These are phyloP conservation scores for Halcyon badia DNA, from an alignment of 2,797 vertebrate genomes.

Conservation along the genomic window DNA sequence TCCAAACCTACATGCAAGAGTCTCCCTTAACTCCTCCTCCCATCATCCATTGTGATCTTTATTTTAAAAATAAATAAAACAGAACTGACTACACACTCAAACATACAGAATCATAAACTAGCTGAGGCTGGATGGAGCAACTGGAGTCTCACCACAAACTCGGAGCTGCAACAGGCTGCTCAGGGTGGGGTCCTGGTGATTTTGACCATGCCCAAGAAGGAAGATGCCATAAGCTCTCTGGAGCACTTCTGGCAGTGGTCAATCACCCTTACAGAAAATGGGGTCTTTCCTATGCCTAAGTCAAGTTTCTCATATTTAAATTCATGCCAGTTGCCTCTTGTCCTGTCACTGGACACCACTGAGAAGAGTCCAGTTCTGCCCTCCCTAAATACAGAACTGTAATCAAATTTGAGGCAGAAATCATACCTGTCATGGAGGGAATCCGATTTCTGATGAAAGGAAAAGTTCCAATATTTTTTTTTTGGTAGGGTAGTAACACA, in stretches of 20 bases:
- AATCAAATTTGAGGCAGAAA: not conserved
- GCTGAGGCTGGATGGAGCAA: accelerated
- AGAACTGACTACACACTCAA: accelerated
- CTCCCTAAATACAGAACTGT: not conserved
- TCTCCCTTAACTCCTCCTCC: not conserved
- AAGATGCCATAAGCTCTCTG: accelerated
- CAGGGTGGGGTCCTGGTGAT: not conserved
- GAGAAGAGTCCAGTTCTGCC: not conserved
- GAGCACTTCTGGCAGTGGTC: not conserved
- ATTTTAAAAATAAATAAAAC: not conserved
- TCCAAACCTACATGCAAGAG: not conserved
- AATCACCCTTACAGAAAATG: not conserved
- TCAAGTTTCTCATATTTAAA: not conserved
- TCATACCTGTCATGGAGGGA: not conserved
- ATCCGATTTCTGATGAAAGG: not conserved
- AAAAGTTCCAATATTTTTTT: not conserved
- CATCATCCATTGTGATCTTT: not conserved
- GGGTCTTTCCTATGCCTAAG: not conserved
- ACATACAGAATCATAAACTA: accelerated
- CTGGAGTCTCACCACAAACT: not conserved
- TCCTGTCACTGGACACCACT: not conserved
- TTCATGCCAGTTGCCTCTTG: not conserved
- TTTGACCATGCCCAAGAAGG: not conserved
- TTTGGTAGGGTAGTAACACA: not conserved
- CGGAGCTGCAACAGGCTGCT: not conserved